Evolutionary conservation across 2,113 vertebrate species (phyloP).

Genomic region (Lepus europaeus): DNA sequence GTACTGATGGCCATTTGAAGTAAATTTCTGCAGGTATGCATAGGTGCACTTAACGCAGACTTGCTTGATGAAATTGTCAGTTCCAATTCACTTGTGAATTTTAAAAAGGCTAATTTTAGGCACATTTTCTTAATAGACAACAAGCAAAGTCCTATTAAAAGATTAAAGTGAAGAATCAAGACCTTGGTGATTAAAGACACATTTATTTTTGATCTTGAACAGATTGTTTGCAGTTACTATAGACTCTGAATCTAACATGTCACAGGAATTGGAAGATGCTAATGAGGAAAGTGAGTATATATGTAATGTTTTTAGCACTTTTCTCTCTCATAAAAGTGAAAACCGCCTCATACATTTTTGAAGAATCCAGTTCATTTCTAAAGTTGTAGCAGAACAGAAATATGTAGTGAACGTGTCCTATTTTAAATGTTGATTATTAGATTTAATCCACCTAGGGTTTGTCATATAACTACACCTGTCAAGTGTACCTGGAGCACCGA

Average conservation of each 20-base stretch:
- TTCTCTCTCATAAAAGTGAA: conserved; percentile 40
- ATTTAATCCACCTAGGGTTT: not conserved
- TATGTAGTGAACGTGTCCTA: conserved; percentile 16
- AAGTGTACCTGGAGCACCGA: not conserved
- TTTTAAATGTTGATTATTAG: conserved; percentile 56
- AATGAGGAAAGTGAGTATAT: not conserved
- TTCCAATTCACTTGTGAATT: conserved; percentile 28
- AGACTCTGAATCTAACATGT: not conserved
- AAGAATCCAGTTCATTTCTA: conserved; percentile 35
- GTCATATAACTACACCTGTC: conserved; percentile 41
- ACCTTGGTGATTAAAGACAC: conserved; percentile 28
- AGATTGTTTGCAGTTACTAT: conserved; percentile 23
- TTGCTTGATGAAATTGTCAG: conserved; percentile 35
- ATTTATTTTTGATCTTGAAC: conserved; percentile 46
- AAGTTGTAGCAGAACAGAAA: conserved; percentile 45
- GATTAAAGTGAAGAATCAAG: conserved; percentile 3
- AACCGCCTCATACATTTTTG: not conserved
- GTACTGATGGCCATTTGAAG: conserved; percentile 47
- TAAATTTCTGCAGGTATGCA: conserved; percentile 29
- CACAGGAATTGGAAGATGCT: conserved; percentile 52
- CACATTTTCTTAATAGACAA: conserved; percentile 30
- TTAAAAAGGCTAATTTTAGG: conserved; percentile 58
- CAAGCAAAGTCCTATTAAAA: conserved; percentile 51
- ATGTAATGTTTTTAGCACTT: conserved; percentile 37
- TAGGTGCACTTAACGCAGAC: conserved; percentile 55